Evolutionary conservation across 2,113 vertebrate species (phyloP).

Genomic region (Daboia siamensis): DNA sequence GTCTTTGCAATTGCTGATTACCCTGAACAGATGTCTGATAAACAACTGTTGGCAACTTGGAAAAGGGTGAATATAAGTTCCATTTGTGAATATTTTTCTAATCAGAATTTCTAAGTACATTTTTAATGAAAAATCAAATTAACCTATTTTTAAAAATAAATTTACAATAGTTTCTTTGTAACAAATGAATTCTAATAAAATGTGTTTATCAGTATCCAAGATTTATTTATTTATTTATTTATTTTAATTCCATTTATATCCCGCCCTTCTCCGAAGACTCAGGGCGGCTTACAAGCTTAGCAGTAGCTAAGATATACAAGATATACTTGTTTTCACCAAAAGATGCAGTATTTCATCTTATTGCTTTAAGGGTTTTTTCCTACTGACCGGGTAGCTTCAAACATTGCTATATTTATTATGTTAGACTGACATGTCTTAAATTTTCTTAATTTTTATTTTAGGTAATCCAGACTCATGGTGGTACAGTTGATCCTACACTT

Average conservation of each 20-base stretch:
- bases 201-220: not conserved
- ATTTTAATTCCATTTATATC: too few relatives aligned
- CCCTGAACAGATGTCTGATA: conserved; percentile 96
- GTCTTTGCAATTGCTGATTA: conserved; percentile 96
- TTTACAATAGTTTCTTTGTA: not conserved
- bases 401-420: not conserved
- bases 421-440: conserved; percentile 3
- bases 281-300: too few relatives aligned
- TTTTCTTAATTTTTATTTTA: conserved; percentile 55
- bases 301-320: too few relatives aligned
- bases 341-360: not conserved
- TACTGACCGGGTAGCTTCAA: not conserved
- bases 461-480: conserved; percentile 93
- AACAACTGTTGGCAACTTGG: conserved; percentile 92
- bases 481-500: conserved; percentile 84
- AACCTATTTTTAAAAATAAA: not conserved
- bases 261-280: too few relatives aligned
- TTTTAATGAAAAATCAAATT: not conserved
- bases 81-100: conserved; percentile 6
- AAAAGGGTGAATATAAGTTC: conserved; percentile 80
- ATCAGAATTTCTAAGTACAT: not conserved
- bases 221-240: too few relatives aligned
- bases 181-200: not conserved
- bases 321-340: not conserved
- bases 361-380: not conserved